phyloP scores from a whole-genome alignment of 2,888 invertebrate genomes.

The Anaspis maculata region DNA sequence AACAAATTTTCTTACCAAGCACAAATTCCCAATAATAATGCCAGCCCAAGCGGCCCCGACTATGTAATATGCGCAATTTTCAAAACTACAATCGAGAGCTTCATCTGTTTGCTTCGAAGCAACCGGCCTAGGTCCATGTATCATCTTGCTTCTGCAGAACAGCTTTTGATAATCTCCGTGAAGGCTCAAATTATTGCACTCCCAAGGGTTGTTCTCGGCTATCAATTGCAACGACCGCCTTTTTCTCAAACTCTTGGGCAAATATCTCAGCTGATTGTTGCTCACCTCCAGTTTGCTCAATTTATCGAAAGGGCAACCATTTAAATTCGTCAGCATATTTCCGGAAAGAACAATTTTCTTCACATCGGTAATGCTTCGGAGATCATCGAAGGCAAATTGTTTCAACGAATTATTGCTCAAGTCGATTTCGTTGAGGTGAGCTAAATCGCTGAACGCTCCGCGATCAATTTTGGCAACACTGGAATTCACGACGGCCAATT shows the following conservation, averaged over 20 bases:
- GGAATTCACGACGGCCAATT: slow-evolving; percentile 10
- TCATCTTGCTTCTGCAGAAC: background rate
- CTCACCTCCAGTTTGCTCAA: slow-evolving; percentile 19
- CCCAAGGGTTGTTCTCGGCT: too few relatives aligned
- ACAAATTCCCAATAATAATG: slow-evolving; percentile 23
- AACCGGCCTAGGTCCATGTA: too few relatives aligned
- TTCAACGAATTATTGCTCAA: slow-evolving; percentile 7
- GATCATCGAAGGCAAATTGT: slow-evolving; percentile 1
- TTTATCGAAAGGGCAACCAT: slow-evolving; percentile 16
- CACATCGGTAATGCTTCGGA: slow-evolving; percentile 6
- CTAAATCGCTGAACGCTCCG: slow-evolving; percentile 8
- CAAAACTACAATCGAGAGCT: slow-evolving; percentile 1
- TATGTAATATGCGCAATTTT: slow-evolving; percentile 18
- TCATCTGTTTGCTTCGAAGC: too few relatives aligned
- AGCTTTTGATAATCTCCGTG: slow-evolving; percentile 9
- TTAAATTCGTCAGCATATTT: slow-evolving; percentile 19
- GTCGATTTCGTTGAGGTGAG: slow-evolving; percentile 4
- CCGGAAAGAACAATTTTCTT: slow-evolving; percentile 13
- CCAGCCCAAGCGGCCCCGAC: slow-evolving; percentile 23
- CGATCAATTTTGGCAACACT: slow-evolving; percentile 4
- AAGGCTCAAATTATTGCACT: slow-evolving; percentile 25
- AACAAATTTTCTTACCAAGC: slow-evolving; percentile 18
- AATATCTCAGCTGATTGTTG: slow-evolving; percentile 16
- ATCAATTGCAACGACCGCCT: too few relatives aligned
- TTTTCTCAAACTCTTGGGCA: slow-evolving; percentile 16